Evolutionary conservation across 2,888 invertebrate species (phyloP).

Genomic region (Limnephilus marmoratus): DNA sequence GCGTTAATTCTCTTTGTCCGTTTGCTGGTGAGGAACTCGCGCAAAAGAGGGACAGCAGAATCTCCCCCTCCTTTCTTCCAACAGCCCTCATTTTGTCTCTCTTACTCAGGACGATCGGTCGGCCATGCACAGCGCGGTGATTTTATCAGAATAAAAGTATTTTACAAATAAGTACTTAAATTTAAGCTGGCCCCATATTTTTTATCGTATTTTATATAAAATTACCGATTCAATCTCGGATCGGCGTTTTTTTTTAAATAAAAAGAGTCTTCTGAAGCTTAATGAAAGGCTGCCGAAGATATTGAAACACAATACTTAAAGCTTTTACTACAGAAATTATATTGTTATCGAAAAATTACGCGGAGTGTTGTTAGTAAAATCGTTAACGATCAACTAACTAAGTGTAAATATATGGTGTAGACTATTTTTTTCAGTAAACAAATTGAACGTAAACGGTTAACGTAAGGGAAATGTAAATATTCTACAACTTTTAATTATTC

Average conservation of each 20-base stretch:
- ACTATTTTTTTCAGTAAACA: background rate
- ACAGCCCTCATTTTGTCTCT: constrained; percentile 45
- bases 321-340: background rate
- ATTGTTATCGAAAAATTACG: background rate
- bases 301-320: background rate
- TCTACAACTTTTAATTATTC: background rate
- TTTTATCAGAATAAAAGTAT: constrained; percentile 56
- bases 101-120: constrained; percentile 53
- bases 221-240: background rate
- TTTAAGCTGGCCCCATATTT: background rate
- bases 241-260: background rate
- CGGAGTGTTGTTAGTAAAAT: background rate
- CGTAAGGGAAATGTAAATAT: too few relatives aligned
- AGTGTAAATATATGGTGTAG: background rate
- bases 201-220: background rate
- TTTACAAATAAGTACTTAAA: constrained; percentile 35
- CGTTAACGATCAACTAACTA: background rate
- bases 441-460: too few relatives aligned
- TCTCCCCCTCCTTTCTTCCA: constrained; percentile 27
- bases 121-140: constrained; percentile 30
- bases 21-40: constrained; percentile 41
- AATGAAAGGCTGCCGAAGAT: background rate
- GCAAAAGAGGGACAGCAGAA: constrained; percentile 42
- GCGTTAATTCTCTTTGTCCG: constrained; percentile 3
- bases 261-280: background rate